phyloP scores from a whole-genome alignment of 2,113 vertebrate genomes.

The Balaeniceps rex region DNA sequence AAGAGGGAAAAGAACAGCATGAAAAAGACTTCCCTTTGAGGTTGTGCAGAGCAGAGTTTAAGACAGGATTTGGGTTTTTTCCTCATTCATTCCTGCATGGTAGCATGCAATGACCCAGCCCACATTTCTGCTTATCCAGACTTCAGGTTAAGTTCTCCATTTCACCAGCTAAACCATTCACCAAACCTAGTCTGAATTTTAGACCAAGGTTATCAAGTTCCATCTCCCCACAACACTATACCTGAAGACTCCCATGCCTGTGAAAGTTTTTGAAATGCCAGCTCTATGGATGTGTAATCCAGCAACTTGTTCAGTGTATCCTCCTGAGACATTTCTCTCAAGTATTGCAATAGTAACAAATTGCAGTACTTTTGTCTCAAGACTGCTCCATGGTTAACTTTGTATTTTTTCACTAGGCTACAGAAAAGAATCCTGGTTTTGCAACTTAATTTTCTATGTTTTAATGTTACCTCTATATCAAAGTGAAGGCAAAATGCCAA shows the following conservation, averaged over 20 bases:
- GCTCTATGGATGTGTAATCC: not conserved
- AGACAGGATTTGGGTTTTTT: not conserved
- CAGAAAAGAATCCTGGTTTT: not conserved
- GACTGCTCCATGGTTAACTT: not conserved
- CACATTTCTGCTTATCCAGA: not conserved
- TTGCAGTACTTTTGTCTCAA: not conserved
- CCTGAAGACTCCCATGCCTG: not conserved
- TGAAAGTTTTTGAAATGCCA: not conserved
- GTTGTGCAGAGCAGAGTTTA: not conserved
- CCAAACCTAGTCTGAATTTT: not conserved
- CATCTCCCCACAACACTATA: not conserved
- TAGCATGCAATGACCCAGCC: not conserved
- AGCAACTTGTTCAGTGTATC: not conserved
- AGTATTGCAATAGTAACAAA: not conserved
- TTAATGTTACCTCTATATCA: not conserved
- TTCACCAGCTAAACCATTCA: not conserved
- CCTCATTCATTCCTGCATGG: not conserved
- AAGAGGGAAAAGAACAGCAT: not conserved
- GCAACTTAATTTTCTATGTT: not conserved
- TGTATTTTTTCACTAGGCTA: not conserved
- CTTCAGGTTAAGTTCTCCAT: not conserved
- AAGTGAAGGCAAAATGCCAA: not conserved
- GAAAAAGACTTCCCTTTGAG: not conserved
- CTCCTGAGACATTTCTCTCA: not conserved
- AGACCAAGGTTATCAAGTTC: not conserved